Percentiles rank a stretch among this genome's conserved stretches.
These are phyloP conservation scores for Notodromas monacha DNA, from an alignment of 2,888 invertebrate genomes.

Conservation along the genomic window DNA sequence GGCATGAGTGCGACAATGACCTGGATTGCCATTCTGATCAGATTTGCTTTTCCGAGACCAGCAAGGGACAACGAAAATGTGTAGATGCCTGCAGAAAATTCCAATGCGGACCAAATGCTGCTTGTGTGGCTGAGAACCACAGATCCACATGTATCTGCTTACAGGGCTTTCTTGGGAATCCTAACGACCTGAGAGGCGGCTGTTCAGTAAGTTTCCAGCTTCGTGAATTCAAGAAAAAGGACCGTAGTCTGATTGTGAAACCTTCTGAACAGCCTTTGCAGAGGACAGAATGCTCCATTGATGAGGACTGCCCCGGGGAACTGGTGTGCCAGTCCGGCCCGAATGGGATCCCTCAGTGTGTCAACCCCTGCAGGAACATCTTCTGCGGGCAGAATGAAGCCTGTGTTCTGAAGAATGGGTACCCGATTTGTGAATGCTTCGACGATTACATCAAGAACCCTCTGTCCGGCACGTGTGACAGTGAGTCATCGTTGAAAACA, in stretches of 20 bases:
- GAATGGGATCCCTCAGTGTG: constrained; percentile 30
- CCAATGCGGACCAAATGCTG: constrained; percentile 61
- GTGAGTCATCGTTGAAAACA: too few relatives aligned
- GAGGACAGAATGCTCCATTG: constrained; percentile 24
- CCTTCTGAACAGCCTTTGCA: background rate
- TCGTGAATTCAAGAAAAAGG: too few relatives aligned
- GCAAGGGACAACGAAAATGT: constrained; percentile 33
- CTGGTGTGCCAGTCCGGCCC: constrained; percentile 31
- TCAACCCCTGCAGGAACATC: constrained; percentile 41
- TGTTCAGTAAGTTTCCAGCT: constrained; percentile 21
- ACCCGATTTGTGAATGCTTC: constrained; percentile 43
- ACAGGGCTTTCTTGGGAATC: constrained; percentile 46
- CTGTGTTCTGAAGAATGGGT: constrained; percentile 32
- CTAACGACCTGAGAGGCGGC: constrained; percentile 38
- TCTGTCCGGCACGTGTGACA: constrained; percentile 41
- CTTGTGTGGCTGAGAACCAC: constrained; percentile 51
- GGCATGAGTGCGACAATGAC: constrained; percentile 35
- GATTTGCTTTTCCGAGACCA: constrained; percentile 51
- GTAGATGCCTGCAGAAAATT: constrained; percentile 54
- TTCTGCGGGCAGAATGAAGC: constrained; percentile 49
- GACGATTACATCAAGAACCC: constrained; percentile 52
- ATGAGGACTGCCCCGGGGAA: constrained; percentile 35
- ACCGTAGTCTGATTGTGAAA: too few relatives aligned
- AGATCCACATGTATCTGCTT: constrained; percentile 53
- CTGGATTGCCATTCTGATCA: constrained; percentile 45